Percentiles rank a stretch among this genome's conserved stretches.
These are phyloP conservation scores for Phymastichus coffea DNA, from an alignment of 1,140 invertebrate genomes.

Conservation along the genomic window DNA sequence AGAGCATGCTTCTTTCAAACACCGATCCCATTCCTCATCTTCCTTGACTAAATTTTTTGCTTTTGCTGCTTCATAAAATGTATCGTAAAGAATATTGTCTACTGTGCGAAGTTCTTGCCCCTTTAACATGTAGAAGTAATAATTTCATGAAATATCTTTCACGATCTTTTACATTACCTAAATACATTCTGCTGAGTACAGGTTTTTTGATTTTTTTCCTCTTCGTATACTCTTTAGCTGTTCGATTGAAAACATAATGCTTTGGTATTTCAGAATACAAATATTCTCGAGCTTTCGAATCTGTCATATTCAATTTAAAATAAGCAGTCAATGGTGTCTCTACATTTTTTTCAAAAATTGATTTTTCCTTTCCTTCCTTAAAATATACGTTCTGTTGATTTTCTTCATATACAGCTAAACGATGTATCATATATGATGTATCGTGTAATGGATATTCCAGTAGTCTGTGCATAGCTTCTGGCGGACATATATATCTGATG, in stretches of 20 bases:
- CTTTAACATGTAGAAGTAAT: slow-evolving; percentile 33
- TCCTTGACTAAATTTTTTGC: slow-evolving; percentile 30
- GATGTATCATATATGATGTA: neutral
- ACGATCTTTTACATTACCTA: slow-evolving; percentile 24
- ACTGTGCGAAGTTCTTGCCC: slow-evolving; percentile 31
- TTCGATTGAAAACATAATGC: slow-evolving; percentile 25
- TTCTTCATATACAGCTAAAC: neutral
- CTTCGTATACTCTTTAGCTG: slow-evolving; percentile 16
- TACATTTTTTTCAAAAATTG: neutral
- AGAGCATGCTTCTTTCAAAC: slow-evolving; percentile 28
- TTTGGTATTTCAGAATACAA: slow-evolving; percentile 10
- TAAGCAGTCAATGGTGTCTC: neutral
- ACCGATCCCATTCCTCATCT: slow-evolving; percentile 30
- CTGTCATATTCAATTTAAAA: neutral
- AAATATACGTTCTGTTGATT: slow-evolving; percentile 3
- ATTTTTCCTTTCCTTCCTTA: neutral
- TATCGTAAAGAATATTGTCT: slow-evolving; percentile 26
- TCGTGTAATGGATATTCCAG: neutral
- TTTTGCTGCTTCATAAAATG: slow-evolving; percentile 31
- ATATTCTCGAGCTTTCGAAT: neutral
- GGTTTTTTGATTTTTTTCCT: slow-evolving; percentile 23
- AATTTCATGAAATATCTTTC: slow-evolving; percentile 34
- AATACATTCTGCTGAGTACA: slow-evolving; percentile 20
- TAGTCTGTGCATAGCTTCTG: slow-evolving; percentile 1
- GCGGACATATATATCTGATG: slow-evolving; percentile 1